Evolutionary conservation across 2,888 invertebrate genomes (phyloP), one percentile per base, ranked within the genome.

Genomic region (Melanchra persicariae): DNA sequence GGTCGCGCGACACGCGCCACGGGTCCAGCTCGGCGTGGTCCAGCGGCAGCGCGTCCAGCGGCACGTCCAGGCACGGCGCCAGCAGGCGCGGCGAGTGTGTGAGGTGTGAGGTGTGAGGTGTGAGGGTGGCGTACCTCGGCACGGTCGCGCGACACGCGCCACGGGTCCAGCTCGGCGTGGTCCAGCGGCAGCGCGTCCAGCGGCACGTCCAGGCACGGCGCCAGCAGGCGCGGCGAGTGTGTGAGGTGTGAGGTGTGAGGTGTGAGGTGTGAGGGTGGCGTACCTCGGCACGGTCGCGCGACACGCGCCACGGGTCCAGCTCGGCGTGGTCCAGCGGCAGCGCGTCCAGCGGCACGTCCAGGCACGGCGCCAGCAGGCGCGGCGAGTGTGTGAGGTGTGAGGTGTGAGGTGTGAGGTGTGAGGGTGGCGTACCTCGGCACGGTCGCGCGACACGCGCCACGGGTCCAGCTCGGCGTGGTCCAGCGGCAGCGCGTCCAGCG

Each of bases 201-300:
- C 61, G 97, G 98, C 77, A 97, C 97, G 89, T 98, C 98, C 49
- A 98, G 95, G 87, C 98, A 98, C 0, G 99, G 98, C 30, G 97
- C 94, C 62, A 99, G 94, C 67, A 99, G 96, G 8, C 97, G 97
- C 22, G 98, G 98, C 91, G 97, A 97, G 86, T 97, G n/a, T n/a
- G n/a, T n/a, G n/a, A n/a, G n/a, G n/a, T 15, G 34, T 34, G n/a
- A n/a, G n/a, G n/a, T 15, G 5, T 37, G 37, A 37, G 5, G 17
- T 43, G 43, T 40, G 4, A 40, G 4, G 12, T 40, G 40, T 4
- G 43, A 17, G 43, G 43, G 17, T 1, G 1, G 62, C 6, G 24
- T 62, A 91, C 90, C 87, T 90, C 89, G 4, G 91, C 91, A 51
- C 85, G 84, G 57, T 90, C 91, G 47, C 87, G 86, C 67, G 88